Percentiles rank a stretch among this genome's conserved stretches.
Conservation (phyloP, 2,113 vertebrate genomes). For the Ibidorhyncha struthersii region DNA sequence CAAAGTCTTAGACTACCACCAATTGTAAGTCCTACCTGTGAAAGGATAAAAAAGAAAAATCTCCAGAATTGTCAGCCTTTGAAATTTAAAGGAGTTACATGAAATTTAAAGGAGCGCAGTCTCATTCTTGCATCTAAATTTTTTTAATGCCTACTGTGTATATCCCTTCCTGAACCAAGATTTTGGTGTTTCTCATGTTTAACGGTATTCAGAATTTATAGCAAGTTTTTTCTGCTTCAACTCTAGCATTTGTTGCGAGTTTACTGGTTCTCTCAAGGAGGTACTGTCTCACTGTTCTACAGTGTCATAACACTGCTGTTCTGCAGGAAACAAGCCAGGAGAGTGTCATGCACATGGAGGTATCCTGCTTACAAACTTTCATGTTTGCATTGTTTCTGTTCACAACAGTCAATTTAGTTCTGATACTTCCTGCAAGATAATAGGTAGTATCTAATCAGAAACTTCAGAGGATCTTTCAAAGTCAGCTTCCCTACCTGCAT, state of each 20-base stretch:
- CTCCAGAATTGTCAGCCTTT: not conserved
- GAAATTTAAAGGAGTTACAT: not conserved
- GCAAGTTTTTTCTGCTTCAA: not conserved
- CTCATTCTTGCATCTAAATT: not conserved
- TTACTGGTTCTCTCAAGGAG: not conserved
- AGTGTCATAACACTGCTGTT: not conserved
- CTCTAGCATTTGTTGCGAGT: not conserved
- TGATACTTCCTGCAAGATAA: not conserved
- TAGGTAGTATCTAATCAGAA: not conserved
- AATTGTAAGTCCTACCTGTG: rapidly evolving
- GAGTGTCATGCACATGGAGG: not conserved
- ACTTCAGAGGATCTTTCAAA: not conserved
- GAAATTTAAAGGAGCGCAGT: not conserved
- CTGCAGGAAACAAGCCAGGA: not conserved
- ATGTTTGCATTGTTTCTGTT: not conserved
- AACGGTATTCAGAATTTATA: not conserved
- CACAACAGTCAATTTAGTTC: not conserved
- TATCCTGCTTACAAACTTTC: not conserved
- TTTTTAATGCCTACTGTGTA: not conserved
- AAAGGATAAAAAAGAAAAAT: not conserved
- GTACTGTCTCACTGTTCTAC: rapidly evolving
- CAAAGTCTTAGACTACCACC: not conserved
- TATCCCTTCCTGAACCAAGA: not conserved
- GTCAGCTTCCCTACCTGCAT: not conserved
- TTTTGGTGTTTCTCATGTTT: not conserved